A percentile compares a stretch with the other conserved stretches of the same genome.
Conservation (phyloP, 1,140 invertebrate genomes). For the Druon quercuslanigerum region DNA sequence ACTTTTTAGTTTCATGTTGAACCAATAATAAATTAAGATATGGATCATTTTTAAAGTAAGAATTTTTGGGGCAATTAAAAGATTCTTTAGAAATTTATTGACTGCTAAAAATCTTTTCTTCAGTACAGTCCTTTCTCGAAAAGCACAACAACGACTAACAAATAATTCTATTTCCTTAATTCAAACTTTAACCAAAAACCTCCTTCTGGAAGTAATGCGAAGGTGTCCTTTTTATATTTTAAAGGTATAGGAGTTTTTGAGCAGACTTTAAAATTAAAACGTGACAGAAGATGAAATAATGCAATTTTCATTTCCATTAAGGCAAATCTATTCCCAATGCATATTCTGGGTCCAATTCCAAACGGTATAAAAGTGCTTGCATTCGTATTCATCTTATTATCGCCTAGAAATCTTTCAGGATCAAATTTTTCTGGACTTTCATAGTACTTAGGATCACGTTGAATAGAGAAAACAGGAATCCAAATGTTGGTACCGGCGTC, state of each 20-base stretch:
- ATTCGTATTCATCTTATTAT: slow-evolving; percentile 46
- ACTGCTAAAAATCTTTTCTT: no score
- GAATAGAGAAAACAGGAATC: slow-evolving; percentile 72
- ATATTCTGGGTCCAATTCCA: slow-evolving; percentile 44
- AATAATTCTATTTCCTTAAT: slow-evolving; percentile 33
- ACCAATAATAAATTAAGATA: no score
- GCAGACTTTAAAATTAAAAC: slow-evolving; percentile 52
- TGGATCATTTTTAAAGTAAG: no score
- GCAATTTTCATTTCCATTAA: slow-evolving; percentile 57
- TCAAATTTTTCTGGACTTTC: slow-evolving; percentile 76
- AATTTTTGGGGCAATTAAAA: no score
- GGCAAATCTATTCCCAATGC: slow-evolving; percentile 49
- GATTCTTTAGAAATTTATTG: no score
- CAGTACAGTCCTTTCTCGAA: no score
- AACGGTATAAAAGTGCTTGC: slow-evolving; percentile 45
- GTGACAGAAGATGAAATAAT: slow-evolving; percentile 58
- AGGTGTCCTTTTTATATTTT: slow-evolving; percentile 46
- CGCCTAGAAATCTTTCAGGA: slow-evolving; percentile 76
- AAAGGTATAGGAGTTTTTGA: slow-evolving; percentile 59
- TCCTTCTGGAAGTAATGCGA: slow-evolving; percentile 51
- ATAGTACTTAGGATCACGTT: slow-evolving; percentile 75
- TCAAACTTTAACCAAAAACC: slow-evolving; percentile 61
- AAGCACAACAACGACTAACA: no score
- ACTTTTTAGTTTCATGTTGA: no score
- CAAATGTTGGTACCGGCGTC: slow-evolving; percentile 53